Evolutionary conservation across 2,113 vertebrate genomes (phyloP).

Genomic region (Larimichthys crocea): DNA sequence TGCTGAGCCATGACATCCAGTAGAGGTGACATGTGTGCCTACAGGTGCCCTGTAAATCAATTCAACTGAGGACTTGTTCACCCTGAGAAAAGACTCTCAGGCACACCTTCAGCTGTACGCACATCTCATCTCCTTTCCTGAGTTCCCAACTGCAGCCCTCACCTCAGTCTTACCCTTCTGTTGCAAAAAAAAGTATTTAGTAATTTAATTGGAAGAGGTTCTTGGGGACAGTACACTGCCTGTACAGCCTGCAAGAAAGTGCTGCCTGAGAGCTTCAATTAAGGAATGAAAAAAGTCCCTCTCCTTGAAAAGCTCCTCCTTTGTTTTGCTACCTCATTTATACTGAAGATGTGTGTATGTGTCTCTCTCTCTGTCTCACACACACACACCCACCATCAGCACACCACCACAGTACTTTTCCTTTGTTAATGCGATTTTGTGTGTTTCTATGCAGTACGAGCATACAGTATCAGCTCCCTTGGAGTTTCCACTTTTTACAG

Average conservation of each 20-base stretch:
- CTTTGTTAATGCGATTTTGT: conserved; percentile 43
- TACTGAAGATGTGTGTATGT: background rate
- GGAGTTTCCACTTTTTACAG: conserved; percentile 43
- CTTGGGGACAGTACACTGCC: background rate
- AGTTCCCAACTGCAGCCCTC: background rate
- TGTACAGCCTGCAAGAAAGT: background rate
- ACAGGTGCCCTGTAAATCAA: too few species aligned
- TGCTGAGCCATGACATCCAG: background rate
- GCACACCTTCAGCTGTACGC: background rate
- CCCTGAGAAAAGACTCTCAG: background rate
- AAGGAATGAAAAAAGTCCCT: background rate
- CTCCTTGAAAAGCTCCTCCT: background rate
- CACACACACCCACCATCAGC: background rate
- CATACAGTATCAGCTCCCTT: conserved; percentile 6
- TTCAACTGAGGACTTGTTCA: background rate
- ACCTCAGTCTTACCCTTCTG: background rate
- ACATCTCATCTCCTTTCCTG: background rate
- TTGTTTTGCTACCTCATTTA: conserved; percentile 7
- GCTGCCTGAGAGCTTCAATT: conserved; percentile 5
- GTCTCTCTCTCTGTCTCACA: background rate
- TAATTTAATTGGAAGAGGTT: conserved; percentile 18
- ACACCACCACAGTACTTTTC: background rate
- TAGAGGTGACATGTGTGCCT: background rate
- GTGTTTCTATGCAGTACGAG: conserved; percentile 43
- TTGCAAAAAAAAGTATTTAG: conserved; percentile 1